phyloP scores from a whole-genome alignment of 2,113 vertebrate species.

The Ochotona curzoniae region DNA sequence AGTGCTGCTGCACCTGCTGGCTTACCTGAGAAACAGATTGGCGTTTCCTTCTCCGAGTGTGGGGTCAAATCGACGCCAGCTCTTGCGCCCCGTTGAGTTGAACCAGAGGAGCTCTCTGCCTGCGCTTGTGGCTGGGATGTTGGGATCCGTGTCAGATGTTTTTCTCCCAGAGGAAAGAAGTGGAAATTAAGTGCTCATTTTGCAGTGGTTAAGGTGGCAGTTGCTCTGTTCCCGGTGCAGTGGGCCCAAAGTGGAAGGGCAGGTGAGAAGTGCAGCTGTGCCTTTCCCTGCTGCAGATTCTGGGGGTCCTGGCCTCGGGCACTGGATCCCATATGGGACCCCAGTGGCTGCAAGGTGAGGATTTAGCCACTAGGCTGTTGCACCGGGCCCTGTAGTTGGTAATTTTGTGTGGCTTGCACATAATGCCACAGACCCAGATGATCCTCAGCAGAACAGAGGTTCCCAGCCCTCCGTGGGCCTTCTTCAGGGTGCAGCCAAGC shows the following conservation, averaged over 20 bases:
- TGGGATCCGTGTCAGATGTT: not conserved
- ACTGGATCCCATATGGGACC: no score
- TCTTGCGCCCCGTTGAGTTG: not conserved
- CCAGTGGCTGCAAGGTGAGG: no score
- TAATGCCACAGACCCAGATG: no score
- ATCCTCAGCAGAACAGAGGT: no score
- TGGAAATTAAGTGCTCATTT: not conserved
- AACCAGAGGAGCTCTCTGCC: not conserved
- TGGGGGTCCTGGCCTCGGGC: not conserved
- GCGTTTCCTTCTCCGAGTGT: not conserved
- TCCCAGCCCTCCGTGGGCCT: no score
- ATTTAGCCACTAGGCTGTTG: no score
- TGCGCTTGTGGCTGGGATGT: not conserved
- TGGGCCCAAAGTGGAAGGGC: not conserved
- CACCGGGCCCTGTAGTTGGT: no score
- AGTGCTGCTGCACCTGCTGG: not conserved
- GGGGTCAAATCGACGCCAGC: not conserved
- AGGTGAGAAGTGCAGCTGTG: not conserved
- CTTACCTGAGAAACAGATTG: not conserved
- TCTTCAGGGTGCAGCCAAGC: no score
- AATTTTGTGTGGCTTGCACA: no score
- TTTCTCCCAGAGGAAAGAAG: not conserved
- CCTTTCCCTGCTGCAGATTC: not conserved
- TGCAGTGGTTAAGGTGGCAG: not conserved
- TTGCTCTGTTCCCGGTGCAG: accelerated